A percentile compares a stretch with the other conserved stretches of the same genome.
Conservation (phyloP, 2,888 invertebrate genomes). For the Heliconius ismenius region DNA sequence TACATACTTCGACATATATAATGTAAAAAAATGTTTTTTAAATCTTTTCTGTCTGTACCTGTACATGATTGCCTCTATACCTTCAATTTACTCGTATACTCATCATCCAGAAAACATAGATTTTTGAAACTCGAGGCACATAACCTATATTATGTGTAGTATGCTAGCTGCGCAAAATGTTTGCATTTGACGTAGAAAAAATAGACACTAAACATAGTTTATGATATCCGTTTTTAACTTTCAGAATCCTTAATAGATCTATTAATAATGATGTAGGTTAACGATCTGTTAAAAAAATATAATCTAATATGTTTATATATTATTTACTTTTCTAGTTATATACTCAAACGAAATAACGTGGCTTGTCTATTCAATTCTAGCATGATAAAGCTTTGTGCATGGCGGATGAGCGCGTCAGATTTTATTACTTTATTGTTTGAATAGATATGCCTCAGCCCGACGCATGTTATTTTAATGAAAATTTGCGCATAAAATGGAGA, state of each 20-base stretch:
- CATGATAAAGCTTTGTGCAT: conserved; percentile 81
- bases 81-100: not conserved
- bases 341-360: conserved; percentile 35
- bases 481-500: conserved; percentile 54
- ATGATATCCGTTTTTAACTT: not conserved
- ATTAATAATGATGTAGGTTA: not conserved
- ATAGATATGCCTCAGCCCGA: conserved; percentile 80
- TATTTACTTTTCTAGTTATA: conserved; percentile 2
- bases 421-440: conserved; percentile 70
- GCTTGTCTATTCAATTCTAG: conserved; percentile 66
- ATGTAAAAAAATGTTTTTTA: not conserved
- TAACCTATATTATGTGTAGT: conserved; percentile 14
- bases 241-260: not conserved
- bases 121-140: conserved; percentile 1
- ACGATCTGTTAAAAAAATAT: not conserved
- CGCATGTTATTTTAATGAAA: conserved; percentile 72
- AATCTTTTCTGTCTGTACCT: not conserved
- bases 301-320: conserved; percentile 1
- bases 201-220: conserved; percentile 7
- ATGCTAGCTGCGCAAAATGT: conserved; percentile 28
- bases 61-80: conserved; percentile 5
- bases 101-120: conserved; percentile 3
- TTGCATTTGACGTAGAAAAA: conserved; percentile 16
- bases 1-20: not conserved
- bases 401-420: conserved; percentile 76